A percentile compares a stretch with the other conserved stretches of the same genome.
These are phyloP conservation scores for Brachylomia viminalis DNA, from an alignment of 2,888 invertebrate genomes.

Conservation along the genomic window DNA sequence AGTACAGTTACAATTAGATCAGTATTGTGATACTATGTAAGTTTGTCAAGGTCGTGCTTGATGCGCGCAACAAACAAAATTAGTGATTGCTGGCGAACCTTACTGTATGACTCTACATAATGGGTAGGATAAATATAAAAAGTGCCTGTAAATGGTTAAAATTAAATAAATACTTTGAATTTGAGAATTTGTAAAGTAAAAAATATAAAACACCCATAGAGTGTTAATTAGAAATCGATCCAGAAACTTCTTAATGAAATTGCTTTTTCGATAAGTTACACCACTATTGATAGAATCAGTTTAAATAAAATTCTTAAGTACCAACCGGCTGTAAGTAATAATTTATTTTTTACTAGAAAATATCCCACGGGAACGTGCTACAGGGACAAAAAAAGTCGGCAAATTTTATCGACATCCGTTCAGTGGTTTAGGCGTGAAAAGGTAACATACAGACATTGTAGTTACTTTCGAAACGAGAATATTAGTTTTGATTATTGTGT, in stretches of 20 bases:
- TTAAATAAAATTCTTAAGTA: neutral
- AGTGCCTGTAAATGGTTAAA: too few relatives aligned
- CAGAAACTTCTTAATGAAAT: too few relatives aligned
- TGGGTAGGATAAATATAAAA: neutral
- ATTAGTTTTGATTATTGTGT: too few relatives aligned
- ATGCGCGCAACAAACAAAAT: neutral
- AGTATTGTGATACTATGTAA: conserved; percentile 2
- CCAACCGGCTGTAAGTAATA: neutral
- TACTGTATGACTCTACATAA: neutral
- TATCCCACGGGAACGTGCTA: too few relatives aligned
- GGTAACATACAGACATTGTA: too few relatives aligned
- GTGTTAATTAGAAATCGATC: too few relatives aligned
- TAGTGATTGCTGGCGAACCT: neutral
- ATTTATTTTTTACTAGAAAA: neutral
- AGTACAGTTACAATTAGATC: conserved; percentile 10
- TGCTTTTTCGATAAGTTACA: neutral
- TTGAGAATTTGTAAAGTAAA: neutral
- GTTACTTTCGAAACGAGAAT: too few relatives aligned
- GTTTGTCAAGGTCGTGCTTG: conserved; percentile 43
- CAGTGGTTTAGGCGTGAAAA: too few relatives aligned
- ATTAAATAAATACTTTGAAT: too few relatives aligned
- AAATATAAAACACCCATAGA: neutral
- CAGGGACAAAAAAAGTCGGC: too few relatives aligned
- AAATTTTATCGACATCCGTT: too few relatives aligned
- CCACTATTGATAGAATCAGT: neutral